Evolutionary conservation across 2,797 vertebrate genomes (phyloP).

Genomic region (Anguilla obscura): DNA sequence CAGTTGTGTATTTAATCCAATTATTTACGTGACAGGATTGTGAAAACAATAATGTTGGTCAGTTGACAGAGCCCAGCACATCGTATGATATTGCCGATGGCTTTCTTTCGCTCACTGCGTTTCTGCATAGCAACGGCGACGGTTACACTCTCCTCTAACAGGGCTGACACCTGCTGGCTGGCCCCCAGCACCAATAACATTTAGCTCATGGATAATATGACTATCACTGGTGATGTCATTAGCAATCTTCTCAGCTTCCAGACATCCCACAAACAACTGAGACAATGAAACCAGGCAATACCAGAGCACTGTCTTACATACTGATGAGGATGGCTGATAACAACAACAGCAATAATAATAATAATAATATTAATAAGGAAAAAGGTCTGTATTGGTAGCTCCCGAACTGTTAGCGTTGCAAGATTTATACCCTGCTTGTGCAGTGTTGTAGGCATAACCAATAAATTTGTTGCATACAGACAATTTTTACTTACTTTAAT

Average conservation of each 20-base stretch:
- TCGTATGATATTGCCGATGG: background rate
- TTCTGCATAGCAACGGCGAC: background rate
- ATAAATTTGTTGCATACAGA: background rate
- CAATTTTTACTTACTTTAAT: background rate
- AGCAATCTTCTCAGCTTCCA: background rate
- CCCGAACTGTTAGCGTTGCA: background rate
- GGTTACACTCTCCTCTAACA: background rate
- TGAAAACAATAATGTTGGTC: background rate
- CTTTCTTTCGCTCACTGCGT: background rate
- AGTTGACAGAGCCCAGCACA: background rate
- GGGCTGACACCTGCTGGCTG: constrained; percentile 7
- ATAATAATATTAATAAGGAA: background rate
- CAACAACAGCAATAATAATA: background rate
- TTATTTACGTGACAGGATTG: background rate
- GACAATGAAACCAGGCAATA: background rate
- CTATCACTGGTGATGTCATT: background rate
- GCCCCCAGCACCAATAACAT: background rate
- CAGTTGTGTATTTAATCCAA: background rate
- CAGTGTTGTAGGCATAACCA: background rate
- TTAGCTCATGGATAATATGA: background rate
- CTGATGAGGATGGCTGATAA: background rate
- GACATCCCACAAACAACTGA: background rate
- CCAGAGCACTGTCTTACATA: background rate
- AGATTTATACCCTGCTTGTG: background rate
- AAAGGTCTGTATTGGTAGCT: background rate